These are phyloP conservation scores for Aleiodes leptofemur DNA, from an alignment of 2,888 invertebrate genomes.

Conservation along the genomic window DNA sequence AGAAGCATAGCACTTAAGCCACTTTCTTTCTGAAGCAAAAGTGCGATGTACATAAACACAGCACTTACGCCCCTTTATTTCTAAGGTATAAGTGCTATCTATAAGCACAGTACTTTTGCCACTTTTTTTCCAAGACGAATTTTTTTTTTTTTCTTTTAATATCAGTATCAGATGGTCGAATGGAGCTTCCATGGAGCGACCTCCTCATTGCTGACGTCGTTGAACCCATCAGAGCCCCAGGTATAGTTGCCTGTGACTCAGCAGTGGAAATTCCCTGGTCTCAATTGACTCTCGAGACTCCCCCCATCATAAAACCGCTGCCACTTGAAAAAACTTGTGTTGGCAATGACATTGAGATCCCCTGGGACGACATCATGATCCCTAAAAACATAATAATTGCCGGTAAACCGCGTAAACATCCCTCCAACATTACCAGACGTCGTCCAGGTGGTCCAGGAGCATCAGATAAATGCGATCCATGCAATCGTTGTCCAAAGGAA, in stretches of 20 bases:
- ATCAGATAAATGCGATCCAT: conserved; percentile 8
- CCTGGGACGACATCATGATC: conserved; percentile 67
- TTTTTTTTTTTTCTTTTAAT: not conserved
- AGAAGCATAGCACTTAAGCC: too few relatives aligned
- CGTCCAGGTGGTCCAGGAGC: not conserved
- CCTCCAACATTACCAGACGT: conserved; percentile 47
- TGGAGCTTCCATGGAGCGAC: conserved; percentile 66
- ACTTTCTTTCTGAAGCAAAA: too few relatives aligned
- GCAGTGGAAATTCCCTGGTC: conserved; percentile 65
- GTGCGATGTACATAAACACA: too few relatives aligned
- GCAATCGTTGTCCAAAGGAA: conserved; percentile 30
- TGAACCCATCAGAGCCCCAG: conserved; percentile 6
- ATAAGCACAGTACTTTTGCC: too few relatives aligned
- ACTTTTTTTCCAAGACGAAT: too few relatives aligned
- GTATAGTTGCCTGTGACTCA: conserved; percentile 59
- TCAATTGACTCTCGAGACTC: conserved; percentile 59
- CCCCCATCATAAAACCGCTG: conserved; percentile 56
- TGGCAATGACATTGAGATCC: conserved; percentile 64
- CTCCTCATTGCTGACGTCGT: conserved; percentile 59
- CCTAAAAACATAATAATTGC: conserved; percentile 63
- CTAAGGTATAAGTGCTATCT: too few relatives aligned
- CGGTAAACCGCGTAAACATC: conserved; percentile 58
- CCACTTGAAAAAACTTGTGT: conserved; percentile 55
- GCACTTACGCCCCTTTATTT: too few relatives aligned
- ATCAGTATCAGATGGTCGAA: conserved; percentile 55